phyloP scores from a whole-genome alignment of 1,140 invertebrate genomes.

The Ridgeia piscesae region DNA sequence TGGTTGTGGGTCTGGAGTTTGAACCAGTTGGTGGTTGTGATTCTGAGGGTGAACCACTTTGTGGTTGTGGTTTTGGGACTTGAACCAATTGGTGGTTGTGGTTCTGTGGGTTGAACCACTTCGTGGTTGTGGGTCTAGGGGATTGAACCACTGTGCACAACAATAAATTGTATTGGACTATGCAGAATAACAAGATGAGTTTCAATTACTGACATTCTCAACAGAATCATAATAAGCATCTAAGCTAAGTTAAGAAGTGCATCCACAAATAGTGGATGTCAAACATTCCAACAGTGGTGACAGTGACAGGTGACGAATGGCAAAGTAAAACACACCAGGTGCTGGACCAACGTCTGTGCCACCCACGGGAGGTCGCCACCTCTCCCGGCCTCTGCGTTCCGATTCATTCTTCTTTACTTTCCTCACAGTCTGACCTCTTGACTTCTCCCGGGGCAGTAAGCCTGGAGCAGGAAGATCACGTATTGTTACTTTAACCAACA shows the following conservation, averaged over 20 bases:
- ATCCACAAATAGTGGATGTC: no score
- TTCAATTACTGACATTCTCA: not conserved
- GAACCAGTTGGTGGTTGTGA: no score
- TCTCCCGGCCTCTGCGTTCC: slow-evolving; percentile 43
- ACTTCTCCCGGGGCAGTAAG: slow-evolving; percentile 71
- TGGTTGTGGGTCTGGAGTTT: no score
- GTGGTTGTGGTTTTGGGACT: no score
- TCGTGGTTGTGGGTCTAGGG: no score
- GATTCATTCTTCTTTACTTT: slow-evolving; percentile 73
- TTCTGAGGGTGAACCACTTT: no score
- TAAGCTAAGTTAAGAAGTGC: no score
- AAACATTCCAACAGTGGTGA: not conserved
- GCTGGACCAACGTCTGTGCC: not conserved
- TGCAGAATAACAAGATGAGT: not conserved
- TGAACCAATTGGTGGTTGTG: not conserved
- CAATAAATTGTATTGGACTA: no score
- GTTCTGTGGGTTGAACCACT: not conserved
- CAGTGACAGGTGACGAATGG: not conserved
- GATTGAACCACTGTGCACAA: no score
- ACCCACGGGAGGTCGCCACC: not conserved
- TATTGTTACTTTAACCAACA: no score
- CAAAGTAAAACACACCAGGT: not conserved
- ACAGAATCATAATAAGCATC: not conserved
- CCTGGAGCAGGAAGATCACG: slow-evolving; percentile 59
- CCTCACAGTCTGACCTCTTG: slow-evolving; percentile 84